Percentiles rank a stretch among this genome's conserved stretches.
These are phyloP conservation scores for Pissodes strobi DNA, from an alignment of 1,140 invertebrate genomes.

Conservation along the genomic window DNA sequence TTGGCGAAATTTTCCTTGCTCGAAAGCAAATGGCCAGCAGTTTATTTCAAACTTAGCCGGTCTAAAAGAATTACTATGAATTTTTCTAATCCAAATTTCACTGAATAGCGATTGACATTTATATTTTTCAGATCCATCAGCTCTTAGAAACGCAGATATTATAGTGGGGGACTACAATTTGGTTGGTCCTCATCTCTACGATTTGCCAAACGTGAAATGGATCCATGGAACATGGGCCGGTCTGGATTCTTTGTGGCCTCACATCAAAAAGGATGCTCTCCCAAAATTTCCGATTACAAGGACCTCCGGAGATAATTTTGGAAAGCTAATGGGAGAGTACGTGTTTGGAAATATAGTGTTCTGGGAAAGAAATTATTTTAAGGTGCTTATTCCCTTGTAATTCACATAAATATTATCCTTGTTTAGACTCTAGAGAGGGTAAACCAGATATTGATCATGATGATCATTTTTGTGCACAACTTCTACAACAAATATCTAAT, in stretches of 20 bases:
- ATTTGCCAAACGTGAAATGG: conserved; percentile 57
- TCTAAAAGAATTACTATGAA: no score
- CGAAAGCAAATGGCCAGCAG: no score
- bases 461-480: no score
- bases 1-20: no score
- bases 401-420: no score
- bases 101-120: no score
- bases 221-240: conserved; percentile 61
- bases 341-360: conserved; percentile 61
- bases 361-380: conserved; percentile 57
- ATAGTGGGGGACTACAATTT: conserved; percentile 57
- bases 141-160: conserved; percentile 41
- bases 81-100: no score
- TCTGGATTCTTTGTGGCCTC: conserved; percentile 50
- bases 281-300: conserved; percentile 52
- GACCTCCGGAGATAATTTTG: conserved; percentile 58
- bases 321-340: conserved; percentile 62
- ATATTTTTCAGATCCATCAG: conserved; percentile 2
- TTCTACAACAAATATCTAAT: no score
- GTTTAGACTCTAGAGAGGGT: no score
- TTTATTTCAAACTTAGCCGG: no score
- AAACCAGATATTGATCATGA: no score
- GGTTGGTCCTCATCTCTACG: conserved; percentile 51
- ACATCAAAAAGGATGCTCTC: conserved; percentile 42
- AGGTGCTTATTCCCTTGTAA: conserved; percentile 4